Percentiles rank a stretch among this genome's conserved stretches.
phyloP scores from a whole-genome alignment of 2,888 invertebrate species.

The Nymphalis c-album region DNA sequence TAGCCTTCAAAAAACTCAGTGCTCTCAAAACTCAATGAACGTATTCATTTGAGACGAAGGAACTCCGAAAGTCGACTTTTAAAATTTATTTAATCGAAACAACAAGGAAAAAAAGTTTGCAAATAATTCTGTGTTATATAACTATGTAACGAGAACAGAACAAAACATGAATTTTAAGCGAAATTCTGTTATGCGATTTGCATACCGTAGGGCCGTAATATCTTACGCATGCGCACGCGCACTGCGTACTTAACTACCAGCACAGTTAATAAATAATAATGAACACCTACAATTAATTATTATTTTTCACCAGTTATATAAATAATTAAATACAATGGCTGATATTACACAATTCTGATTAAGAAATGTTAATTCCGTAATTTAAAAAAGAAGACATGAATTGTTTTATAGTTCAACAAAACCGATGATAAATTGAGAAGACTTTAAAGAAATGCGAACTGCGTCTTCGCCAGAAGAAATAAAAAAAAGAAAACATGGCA shows the following conservation, averaged over 20 bases:
- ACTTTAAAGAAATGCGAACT: too few relatives aligned
- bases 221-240: background rate
- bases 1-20: too few relatives aligned
- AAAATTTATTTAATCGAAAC: background rate
- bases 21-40: too few relatives aligned
- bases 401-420: background rate
- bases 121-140: slow-evolving; percentile 4
- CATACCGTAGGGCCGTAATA: slow-evolving; percentile 8
- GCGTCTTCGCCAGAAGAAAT: too few relatives aligned
- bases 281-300: slow-evolving; percentile 1
- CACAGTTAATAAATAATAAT: background rate
- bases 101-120: slow-evolving; percentile 1
- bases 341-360: background rate
- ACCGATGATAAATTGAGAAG: too few relatives aligned
- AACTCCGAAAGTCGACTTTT: background rate
- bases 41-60: too few relatives aligned
- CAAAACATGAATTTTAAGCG: slow-evolving; percentile 10
- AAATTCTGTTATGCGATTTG: slow-evolving; percentile 10
- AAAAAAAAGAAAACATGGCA: too few relatives aligned
- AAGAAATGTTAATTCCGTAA: slow-evolving; percentile 5
- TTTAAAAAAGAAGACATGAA: background rate
- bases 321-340: slow-evolving; percentile 2
- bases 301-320: slow-evolving; percentile 7
- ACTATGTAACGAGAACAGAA: slow-evolving; percentile 4
- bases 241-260: slow-evolving; percentile 1